Base-by-base conservation (phyloP, 2,113 vertebrate species). In the Centrocercus urophasianus region DNA sequence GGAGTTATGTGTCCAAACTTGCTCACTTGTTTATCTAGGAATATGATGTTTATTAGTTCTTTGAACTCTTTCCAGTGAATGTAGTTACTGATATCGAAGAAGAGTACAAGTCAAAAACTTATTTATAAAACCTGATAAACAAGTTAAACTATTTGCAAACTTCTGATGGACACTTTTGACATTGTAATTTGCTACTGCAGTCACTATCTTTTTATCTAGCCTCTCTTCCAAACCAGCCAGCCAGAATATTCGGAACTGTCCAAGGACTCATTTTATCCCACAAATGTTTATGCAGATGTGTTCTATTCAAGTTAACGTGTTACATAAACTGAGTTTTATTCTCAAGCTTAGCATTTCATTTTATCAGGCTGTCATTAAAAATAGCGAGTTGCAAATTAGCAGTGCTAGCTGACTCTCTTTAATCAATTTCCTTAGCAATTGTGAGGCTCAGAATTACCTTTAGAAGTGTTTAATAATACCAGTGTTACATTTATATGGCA, bases 261-360 rank as follows among this genome's bases (percentile, higher is more conserved):
- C 60, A 77, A 93, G 84, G 88, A 88, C 90, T 93, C 86, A 83
- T 76, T 95, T 92, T 83, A 72, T 76, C 60, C 80, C 30, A 71
- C 75, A 94, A 97, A 95, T 97, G 88, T 94, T 97, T 95, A 96
- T 95, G 93, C 86, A 96, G 94, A 97, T 97, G 60, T 60, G 72
- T 72, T 92, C 94, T 81, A 24, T 91, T 36, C 76, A 86, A 89
- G 78, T 90, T 93, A 96, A 82, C 77, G 32, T 89, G 87, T 93
- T 95, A 96, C 74, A 96, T 79, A 91, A 88, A 82, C 56, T 25
- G 88, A 92, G 64, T 89, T 96, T 95, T 92, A 95, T 95, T 89
- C 71, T 96, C 88, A 61, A 71, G 76, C 89, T 90, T 89, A 95
- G 78, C 71, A 91, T 96, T 95, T 95, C 59, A 88, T 89, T 95